A percentile compares a stretch with the other conserved stretches of the same genome.
These are phyloP conservation scores for Iselma pallidipennis DNA, from an alignment of 2,888 invertebrate genomes.

Conservation along the genomic window DNA sequence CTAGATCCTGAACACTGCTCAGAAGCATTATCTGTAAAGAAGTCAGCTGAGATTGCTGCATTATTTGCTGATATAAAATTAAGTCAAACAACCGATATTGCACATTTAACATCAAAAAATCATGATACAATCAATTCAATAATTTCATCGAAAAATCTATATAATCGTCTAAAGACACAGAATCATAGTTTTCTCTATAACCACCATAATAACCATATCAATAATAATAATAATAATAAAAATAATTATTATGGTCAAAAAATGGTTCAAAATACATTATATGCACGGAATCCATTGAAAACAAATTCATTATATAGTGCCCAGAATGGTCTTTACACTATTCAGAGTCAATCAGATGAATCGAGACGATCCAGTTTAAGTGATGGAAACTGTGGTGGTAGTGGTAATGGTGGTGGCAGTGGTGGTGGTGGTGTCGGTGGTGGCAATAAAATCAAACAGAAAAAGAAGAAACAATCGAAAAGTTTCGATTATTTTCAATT, in stretches of 20 bases:
- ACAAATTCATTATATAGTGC: slow-evolving; percentile 50
- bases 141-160: slow-evolving; percentile 36
- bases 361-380: slow-evolving; percentile 47
- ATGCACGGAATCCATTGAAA: slow-evolving; percentile 33
- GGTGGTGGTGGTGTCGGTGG: neutral
- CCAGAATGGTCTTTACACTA: slow-evolving; percentile 55
- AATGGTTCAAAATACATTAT: slow-evolving; percentile 50
- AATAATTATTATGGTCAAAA: slow-evolving; percentile 35
- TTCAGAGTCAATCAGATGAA: slow-evolving; percentile 56
- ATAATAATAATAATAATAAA: too few relatives aligned
- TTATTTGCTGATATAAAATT: slow-evolving; percentile 78
- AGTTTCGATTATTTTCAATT: slow-evolving; percentile 14
- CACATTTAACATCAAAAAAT: slow-evolving; percentile 52
- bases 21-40: slow-evolving; percentile 82
- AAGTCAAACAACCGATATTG: slow-evolving; percentile 71
- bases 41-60: slow-evolving; percentile 87
- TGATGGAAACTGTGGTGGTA: slow-evolving; percentile 28
- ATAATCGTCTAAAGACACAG: slow-evolving; percentile 35
- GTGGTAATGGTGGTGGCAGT: slow-evolving; percentile 15
- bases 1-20: slow-evolving; percentile 41
- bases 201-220: neutral
- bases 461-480: slow-evolving; percentile 9
- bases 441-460: slow-evolving; percentile 36
- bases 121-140: slow-evolving; percentile 35
- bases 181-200: slow-evolving; percentile 11